Conservation (phyloP, 2,113 vertebrate genomes). For the Calyptomena viridis region DNA sequence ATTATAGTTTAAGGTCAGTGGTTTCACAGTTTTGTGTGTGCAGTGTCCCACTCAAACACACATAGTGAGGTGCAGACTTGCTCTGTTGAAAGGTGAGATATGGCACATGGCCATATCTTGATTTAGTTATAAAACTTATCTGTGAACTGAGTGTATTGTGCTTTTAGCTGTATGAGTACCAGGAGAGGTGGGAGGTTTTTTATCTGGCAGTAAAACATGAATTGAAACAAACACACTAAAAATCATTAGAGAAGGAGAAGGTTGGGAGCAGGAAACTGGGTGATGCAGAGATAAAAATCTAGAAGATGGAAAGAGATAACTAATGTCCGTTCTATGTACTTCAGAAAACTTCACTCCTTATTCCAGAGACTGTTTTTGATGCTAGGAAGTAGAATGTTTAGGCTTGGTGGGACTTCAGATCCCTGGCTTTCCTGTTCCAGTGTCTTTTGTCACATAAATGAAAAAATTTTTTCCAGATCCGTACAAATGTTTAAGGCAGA, state of each 20-base stretch:
- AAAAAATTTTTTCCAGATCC: background rate
- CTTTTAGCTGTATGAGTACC: background rate
- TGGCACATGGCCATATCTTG: background rate
- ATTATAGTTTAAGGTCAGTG: background rate
- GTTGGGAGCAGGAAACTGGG: background rate
- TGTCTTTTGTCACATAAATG: background rate
- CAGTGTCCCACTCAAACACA: background rate
- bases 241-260: background rate
- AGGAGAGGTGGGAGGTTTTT: background rate
- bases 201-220: background rate
- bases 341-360: background rate
- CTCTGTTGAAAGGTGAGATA: background rate
- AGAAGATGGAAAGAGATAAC: background rate
- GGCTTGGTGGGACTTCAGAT: background rate
- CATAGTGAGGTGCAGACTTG: fast-evolving
- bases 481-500: background rate
- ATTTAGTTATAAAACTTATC: background rate
- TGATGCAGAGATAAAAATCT: background rate
- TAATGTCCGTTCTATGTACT: background rate
- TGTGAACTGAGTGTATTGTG: background rate
- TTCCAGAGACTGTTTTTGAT: background rate
- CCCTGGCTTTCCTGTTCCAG: background rate
- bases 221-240: background rate
- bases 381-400: background rate
- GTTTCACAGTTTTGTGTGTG: background rate